Evolutionary conservation across 2,888 invertebrate species (phyloP), one percentile per base, ranked within the genome.

Genomic region (Agrilus mali): DNA sequence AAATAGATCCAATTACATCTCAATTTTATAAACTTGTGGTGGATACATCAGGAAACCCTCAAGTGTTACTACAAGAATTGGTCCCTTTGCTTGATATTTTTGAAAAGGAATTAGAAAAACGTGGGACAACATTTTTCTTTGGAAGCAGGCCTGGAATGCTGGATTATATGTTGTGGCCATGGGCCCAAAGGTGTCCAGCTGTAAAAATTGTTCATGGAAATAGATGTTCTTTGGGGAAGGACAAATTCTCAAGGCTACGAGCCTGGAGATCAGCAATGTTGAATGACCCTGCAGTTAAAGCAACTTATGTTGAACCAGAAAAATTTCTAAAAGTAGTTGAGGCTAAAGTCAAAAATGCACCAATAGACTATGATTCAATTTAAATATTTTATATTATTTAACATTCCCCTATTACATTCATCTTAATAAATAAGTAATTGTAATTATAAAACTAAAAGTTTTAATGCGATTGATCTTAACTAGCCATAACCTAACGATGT

Each of bases 121-220:
- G 60, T 37, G 57, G 59, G 13, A 55, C 59, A 2, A 41, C 38
- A 20, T 63, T 54, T 43, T 64, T 64, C 46, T 59, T 59, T n/a
- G 65, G 64, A 4, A 56, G 59, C 15, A 55, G 52, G 38, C 63
- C 63, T 7, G 56, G 58, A 38, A 64, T 64, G 63, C 61, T 63
- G 45, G 64, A 65, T 51, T 65, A 60, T 42, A 60, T 63, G 60
- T 36, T 65, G 36, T 65, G 65, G 65, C 65, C 65, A 5, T 64
- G 60, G 61, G 63, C 55, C 10, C 63, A 63, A 50, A 45, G 62
- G 17, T 56, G 55, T 12, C 58, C 56, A 4, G 43, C 49, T 8
- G 42, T 60, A 33, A 48, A 46, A 10, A 46, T 62, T 13, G 54
- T 53, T 38, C 45, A 62, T 8, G 55, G 54, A 1, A 47, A 53